Evolutionary conservation across 2,888 invertebrate species (phyloP), one percentile per base, ranked within the genome.

Genomic region (Hemicrepidius hirtus): DNA sequence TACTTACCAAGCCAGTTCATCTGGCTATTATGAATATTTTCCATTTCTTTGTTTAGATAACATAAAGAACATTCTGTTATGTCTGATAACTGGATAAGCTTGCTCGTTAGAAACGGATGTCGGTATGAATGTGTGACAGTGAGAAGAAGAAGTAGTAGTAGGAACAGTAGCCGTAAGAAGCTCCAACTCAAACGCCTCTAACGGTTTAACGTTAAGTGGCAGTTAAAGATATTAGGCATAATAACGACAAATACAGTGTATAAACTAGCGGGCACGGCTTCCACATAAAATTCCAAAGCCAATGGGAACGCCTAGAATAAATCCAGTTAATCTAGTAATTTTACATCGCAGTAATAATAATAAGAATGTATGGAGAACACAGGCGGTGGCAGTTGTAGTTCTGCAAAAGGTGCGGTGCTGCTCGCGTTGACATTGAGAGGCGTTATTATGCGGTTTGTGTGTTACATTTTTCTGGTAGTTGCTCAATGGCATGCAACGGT

Each of bases 401-500:
- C 44, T 41, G 53, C 60, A 70, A 53, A 64, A 63, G 44, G 60
- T 50, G 64, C 35, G 69, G 55, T 55, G 69, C 53, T 35, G 63
- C 53, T 20, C 44, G 55, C 20, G 62, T 69, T 75, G 75, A 75
- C 75, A 75, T 75, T 75, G 72, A 72, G 69, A 75, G 68, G 70
- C 63, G 65, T 71, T 66, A 70, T 72, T 68, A 69, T 72, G 72
- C 68, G 75, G 75, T 75, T 74, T 74, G 32, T 71, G 64, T 75
- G 66, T 67, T 69, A 72, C 57, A 69, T 75, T 72, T 75, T 72
- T 69, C 66, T 71, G 65, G 69, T 57, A 68, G 68, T 53, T 75
- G 76, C 72, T 76, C 76, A 76, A 65, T 68, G 75, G 70, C 71
- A 74, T 74, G 76, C 73, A 76, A 76, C 74, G 71, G 64, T 76